phyloP scores from a whole-genome alignment of 2,113 vertebrate species.

The Trematomus loennbergii region DNA sequence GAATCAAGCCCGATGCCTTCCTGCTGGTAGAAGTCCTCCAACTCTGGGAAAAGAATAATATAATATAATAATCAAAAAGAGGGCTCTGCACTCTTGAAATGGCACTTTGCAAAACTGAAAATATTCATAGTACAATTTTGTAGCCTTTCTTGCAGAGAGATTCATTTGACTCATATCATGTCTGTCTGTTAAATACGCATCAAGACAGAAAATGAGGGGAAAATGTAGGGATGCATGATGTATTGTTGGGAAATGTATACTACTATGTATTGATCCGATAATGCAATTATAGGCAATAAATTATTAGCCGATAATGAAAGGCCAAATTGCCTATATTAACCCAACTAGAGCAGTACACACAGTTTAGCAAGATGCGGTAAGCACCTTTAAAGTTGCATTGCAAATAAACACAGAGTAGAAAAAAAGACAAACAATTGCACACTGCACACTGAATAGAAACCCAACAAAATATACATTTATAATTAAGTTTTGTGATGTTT shows the following conservation, averaged over 20 bases:
- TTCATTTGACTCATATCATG: background rate
- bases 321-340: too few relatives aligned
- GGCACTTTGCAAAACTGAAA: background rate
- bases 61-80: slow-evolving; percentile 5
- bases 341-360: too few relatives aligned
- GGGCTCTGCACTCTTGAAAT: background rate
- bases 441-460: too few relatives aligned
- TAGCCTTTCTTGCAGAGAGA: background rate
- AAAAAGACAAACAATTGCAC: background rate
- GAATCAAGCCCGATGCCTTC: slow-evolving; percentile 13
- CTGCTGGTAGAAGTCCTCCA: slow-evolving; percentile 66
- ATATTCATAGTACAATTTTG: background rate
- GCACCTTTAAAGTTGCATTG: too few relatives aligned
- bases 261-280: too few relatives aligned
- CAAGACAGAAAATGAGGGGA: background rate
- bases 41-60: slow-evolving; percentile 60
- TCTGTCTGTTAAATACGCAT: background rate
- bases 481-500: background rate
- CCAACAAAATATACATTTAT: background rate
- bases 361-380: too few relatives aligned
- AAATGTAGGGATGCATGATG: too few relatives aligned
- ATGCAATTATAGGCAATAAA: too few relatives aligned
- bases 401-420: background rate
- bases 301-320: too few relatives aligned
- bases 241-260: too few relatives aligned